Conservation (phyloP, 1,140 invertebrate genomes). For the Atta cephalotes region DNA sequence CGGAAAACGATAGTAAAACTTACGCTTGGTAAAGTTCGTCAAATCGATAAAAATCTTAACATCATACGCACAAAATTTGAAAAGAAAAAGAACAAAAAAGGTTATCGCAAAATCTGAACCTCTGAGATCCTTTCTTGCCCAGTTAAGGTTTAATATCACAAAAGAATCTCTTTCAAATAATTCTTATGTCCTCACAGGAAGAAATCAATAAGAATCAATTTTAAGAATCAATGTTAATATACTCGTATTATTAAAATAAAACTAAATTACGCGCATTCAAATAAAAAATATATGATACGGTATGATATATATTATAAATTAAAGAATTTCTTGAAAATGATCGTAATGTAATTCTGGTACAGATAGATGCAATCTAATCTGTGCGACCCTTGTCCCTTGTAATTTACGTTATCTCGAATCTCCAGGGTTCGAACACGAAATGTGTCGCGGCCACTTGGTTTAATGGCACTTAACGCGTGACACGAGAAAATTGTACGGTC, state of each 20-base stretch:
- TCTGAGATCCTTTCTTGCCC: too few relatives aligned
- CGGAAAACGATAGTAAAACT: too few relatives aligned
- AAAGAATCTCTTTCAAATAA: neutral
- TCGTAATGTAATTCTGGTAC: slow-evolving; percentile 52
- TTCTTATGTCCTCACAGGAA: neutral
- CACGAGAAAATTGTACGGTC: slow-evolving; percentile 59
- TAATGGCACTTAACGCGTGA: slow-evolving; percentile 60
- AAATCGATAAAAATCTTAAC: too few relatives aligned
- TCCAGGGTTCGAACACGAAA: slow-evolving; percentile 60
- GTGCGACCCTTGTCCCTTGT: slow-evolving; percentile 59
- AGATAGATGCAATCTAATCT: slow-evolving; percentile 57
- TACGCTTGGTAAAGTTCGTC: too few relatives aligned
- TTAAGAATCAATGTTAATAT: neutral
- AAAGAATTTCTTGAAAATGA: slow-evolving; percentile 47
- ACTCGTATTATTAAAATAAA: neutral
- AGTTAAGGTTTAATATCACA: neutral
- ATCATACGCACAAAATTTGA: too few relatives aligned
- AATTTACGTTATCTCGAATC: slow-evolving; percentile 62
- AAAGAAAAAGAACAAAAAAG: too few relatives aligned
- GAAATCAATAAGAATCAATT: too few relatives aligned
- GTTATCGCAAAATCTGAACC: too few relatives aligned
- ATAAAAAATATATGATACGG: neutral
- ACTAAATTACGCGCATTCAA: neutral
- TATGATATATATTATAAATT: slow-evolving; percentile 8
- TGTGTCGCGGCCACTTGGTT: slow-evolving; percentile 62